These are phyloP conservation scores for Ruditapes philippinarum DNA, from an alignment of 1,140 invertebrate species.

Conservation along the genomic window DNA sequence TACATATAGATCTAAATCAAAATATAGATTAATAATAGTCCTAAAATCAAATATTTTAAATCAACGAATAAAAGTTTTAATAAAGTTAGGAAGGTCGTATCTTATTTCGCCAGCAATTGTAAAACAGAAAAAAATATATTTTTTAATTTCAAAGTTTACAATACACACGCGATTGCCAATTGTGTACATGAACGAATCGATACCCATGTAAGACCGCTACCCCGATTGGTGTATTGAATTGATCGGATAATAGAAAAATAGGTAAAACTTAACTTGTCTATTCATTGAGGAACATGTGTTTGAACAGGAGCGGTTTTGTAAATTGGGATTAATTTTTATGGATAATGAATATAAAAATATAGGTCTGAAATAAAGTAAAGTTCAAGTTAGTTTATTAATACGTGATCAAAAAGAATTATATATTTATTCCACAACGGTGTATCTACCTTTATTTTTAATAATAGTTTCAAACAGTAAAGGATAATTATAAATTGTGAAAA, in stretches of 20 bases:
- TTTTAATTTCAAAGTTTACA: no score
- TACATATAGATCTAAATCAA: no score
- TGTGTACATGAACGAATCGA: no score
- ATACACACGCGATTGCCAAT: no score
- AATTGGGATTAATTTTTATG: not conserved
- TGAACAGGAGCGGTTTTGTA: not conserved
- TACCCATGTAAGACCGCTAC: slow-evolving; percentile 21
- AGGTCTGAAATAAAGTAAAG: not conserved
- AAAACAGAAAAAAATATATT: no score
- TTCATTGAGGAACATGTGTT: not conserved
- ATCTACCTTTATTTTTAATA: no score
- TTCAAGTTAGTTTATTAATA: not conserved
- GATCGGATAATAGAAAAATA: slow-evolving; percentile 6
- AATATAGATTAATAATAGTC: no score
- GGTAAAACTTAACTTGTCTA: not conserved
- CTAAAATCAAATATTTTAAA: no score
- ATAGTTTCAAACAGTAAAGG: no score
- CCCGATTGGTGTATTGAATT: not conserved
- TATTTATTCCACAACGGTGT: not conserved
- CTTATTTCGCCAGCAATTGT: no score
- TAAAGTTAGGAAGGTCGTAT: no score
- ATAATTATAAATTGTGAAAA: not conserved
- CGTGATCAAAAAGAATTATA: not conserved
- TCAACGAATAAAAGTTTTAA: no score
- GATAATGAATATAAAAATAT: not conserved